phyloP scores from a whole-genome alignment of 2,797 vertebrate genomes.

The Knipowitschia caucasica region DNA sequence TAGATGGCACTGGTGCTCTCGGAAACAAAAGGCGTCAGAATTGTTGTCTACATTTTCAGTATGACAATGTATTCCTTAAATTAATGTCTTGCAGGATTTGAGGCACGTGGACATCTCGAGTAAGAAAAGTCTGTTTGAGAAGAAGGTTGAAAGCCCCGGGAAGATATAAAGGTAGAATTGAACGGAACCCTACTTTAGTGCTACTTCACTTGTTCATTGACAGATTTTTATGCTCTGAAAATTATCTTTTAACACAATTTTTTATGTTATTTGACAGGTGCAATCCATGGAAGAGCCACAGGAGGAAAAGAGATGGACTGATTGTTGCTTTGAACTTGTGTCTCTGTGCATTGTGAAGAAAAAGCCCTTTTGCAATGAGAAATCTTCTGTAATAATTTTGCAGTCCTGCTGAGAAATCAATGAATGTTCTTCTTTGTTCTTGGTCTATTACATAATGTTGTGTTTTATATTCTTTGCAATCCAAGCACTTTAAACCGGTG shows the following conservation, averaged over 20 bases:
- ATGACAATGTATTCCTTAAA: not conserved
- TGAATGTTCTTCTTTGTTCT: not conserved
- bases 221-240: too few species aligned
- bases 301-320: conserved; percentile 12
- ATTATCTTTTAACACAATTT: too few species aligned
- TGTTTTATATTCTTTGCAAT: conserved; percentile 1
- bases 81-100: conserved; percentile 57
- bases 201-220: conserved; percentile 2
- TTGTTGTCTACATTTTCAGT: not conserved
- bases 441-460: not conserved
- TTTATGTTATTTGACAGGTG: conserved; percentile 15
- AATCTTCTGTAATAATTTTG: conserved; percentile 16
- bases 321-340: conserved; percentile 30
- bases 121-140: conserved; percentile 75
- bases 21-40: not conserved
- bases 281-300: not conserved
- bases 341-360: conserved; percentile 17
- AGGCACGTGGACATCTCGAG: conserved; percentile 71
- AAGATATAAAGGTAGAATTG: conserved; percentile 41
- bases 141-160: conserved; percentile 24
- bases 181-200: not conserved
- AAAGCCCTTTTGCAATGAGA: not conserved
- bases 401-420: conserved; percentile 13
- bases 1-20: conserved; percentile 50
- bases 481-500: conserved; percentile 59